Evolutionary conservation across 2,888 invertebrate genomes (phyloP).

Genomic region (Lomographa bimaculata): DNA sequence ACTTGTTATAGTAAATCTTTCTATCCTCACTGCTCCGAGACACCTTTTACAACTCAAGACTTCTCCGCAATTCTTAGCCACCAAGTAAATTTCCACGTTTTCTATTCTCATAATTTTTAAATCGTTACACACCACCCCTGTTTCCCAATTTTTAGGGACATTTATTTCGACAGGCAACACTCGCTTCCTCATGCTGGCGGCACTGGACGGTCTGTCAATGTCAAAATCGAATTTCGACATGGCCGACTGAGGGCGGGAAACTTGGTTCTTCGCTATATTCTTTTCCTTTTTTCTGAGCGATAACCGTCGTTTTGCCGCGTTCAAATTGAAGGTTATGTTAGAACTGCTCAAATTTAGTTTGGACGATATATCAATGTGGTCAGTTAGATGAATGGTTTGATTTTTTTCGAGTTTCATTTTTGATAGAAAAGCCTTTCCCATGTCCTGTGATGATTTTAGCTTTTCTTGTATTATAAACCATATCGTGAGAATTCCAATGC

Average conservation of each 20-base stretch:
- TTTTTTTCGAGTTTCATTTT: slow-evolving; percentile 61
- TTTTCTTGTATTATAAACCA: slow-evolving; percentile 71
- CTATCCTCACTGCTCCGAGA: slow-evolving; percentile 52
- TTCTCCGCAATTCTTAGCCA: slow-evolving; percentile 68
- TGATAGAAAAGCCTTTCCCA: slow-evolving; percentile 70
- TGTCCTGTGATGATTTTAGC: slow-evolving; percentile 44
- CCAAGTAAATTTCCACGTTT: slow-evolving; percentile 55
- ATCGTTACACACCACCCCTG: slow-evolving; percentile 57
- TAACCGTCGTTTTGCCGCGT: slow-evolving; percentile 60
- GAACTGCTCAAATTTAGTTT: slow-evolving; percentile 21
- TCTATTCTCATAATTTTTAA: slow-evolving; percentile 58
- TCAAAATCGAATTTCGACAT: slow-evolving; percentile 43
- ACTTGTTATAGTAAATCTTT: slow-evolving; percentile 58
- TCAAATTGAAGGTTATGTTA: slow-evolving; percentile 53
- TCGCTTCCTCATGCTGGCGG: slow-evolving; percentile 48
- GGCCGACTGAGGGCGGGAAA: slow-evolving; percentile 54
- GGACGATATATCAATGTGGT: slow-evolving; percentile 46
- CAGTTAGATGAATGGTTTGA: slow-evolving; percentile 54
- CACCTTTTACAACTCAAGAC: slow-evolving; percentile 58
- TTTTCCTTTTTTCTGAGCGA: slow-evolving; percentile 52
- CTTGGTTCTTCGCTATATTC: slow-evolving; percentile 35
- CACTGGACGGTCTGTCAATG: slow-evolving; percentile 57
- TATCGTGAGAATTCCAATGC: slow-evolving; percentile 59
- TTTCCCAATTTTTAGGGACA: slow-evolving; percentile 53
- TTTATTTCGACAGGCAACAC: slow-evolving; percentile 47